Conservation (phyloP, 2,888 invertebrate species). For the Leptodirus hochenwartii region DNA sequence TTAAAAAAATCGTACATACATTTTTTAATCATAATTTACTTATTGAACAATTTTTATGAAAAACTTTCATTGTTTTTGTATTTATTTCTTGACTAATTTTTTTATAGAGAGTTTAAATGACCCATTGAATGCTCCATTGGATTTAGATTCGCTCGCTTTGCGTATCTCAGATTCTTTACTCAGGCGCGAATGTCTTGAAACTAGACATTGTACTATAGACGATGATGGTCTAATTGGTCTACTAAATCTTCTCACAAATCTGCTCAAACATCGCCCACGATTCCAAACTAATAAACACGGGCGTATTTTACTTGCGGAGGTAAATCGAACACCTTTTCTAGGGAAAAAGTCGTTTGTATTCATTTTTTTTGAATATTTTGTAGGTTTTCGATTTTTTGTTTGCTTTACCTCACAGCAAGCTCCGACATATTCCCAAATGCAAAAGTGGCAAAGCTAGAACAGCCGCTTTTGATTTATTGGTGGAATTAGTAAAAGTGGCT, state of each 20-base stretch:
- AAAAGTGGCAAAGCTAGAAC: slow-evolving; percentile 79
- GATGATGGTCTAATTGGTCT: slow-evolving; percentile 85
- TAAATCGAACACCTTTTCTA: slow-evolving; percentile 3
- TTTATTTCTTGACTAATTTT: background rate
- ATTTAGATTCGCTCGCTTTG: slow-evolving; percentile 44
- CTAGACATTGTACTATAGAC: slow-evolving; percentile 59
- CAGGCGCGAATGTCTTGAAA: slow-evolving; percentile 65
- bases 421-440: slow-evolving; percentile 79
- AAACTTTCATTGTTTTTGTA: background rate
- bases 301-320: slow-evolving; percentile 44
- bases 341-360: background rate
- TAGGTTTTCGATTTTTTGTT: slow-evolving; percentile 76
- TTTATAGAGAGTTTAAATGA: slow-evolving; percentile 27
- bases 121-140: slow-evolving; percentile 35
- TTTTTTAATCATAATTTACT: slow-evolving; percentile 1
- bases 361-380: slow-evolving; percentile 14
- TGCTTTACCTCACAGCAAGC: slow-evolving; percentile 70
- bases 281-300: slow-evolving; percentile 70
- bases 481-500: slow-evolving; percentile 71
- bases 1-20: slow-evolving; percentile 2
- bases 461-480: slow-evolving; percentile 78
- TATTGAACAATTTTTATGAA: background rate
- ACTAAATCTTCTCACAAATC: slow-evolving; percentile 67
- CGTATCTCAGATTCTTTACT: slow-evolving; percentile 59
- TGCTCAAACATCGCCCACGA: slow-evolving; percentile 74